phyloP scores from a whole-genome alignment of 2,797 vertebrate species.

The Scyliorhinus canicula region DNA sequence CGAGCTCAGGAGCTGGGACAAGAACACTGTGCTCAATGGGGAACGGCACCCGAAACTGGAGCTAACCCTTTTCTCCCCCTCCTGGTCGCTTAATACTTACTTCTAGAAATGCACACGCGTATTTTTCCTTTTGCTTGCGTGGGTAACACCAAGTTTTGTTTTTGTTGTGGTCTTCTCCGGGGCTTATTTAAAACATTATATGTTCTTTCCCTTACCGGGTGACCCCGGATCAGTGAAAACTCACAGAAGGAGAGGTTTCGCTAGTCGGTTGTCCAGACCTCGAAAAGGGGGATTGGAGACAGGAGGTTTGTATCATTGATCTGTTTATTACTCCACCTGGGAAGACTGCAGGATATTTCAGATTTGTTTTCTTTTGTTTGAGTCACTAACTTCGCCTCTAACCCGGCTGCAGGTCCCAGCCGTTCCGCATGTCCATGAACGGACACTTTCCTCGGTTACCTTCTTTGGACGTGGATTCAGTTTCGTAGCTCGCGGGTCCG shows the following conservation, averaged over 20 bases:
- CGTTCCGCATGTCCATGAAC: not conserved
- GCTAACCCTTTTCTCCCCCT: not conserved
- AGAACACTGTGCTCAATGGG: not conserved
- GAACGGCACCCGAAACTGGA: not conserved
- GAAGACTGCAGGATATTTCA: not conserved
- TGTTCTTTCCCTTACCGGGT: not conserved
- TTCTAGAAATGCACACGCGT: not conserved
- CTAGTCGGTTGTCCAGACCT: not conserved
- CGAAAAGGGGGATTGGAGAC: not conserved
- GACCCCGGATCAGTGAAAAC: not conserved
- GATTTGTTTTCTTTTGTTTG: not conserved
- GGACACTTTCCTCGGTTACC: not conserved
- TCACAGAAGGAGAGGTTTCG: not conserved
- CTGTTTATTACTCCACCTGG: not conserved
- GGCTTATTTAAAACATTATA: not conserved
- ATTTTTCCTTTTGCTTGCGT: not conserved
- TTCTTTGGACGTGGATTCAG: not conserved
- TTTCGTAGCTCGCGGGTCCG: not conserved
- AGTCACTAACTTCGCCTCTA: not conserved
- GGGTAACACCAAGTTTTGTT: not conserved
- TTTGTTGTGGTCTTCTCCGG: not conserved
- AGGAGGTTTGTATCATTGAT: not conserved
- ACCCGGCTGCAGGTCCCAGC: not conserved
- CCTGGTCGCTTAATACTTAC: not conserved
- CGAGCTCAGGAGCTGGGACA: not conserved